Evolutionary conservation across 2,113 vertebrate species (phyloP), one percentile per base, ranked within the genome.

Genomic region (Ciconia stormi): DNA sequence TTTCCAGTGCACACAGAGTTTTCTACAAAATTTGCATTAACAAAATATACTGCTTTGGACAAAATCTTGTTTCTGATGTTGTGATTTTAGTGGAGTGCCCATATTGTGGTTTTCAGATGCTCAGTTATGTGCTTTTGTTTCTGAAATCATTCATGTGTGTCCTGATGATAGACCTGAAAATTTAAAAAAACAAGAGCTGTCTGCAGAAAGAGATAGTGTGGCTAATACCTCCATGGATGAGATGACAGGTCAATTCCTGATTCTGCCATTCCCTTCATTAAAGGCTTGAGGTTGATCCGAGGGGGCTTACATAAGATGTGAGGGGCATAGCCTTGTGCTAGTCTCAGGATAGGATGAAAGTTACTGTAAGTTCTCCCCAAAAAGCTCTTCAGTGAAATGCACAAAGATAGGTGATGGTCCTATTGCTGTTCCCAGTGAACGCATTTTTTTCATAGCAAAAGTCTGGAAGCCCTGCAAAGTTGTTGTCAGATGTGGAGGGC

Each of bases 91-190:
- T 23, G 7, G 27, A 61, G 36, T 52, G 55, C 20, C 72, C 47
- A 4, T 78, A 85, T 58, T 49, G 36, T 52, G 16, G 5, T 59
- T 74, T 87, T 30, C 5, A 69, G 44, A 61, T 72, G 40, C 27
- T 67, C 19, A 49, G 26, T 32, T 67, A 2, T 29, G 42, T 50
- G 32, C 46, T 59, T 67, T 70, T 66, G 59, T 61, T 29, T 36
- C 42, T 92, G 66, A 76, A 67, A 40, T 19, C 2, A 1, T 80
- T 77, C 13, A 4, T 0, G 0, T 46, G 13, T 81, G 36, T 71
- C 72, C 70, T 77, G 49, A 34, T 79, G 61, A 25, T 27, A 74
- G 61, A 59, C 6, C 13, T 47, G 61, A 84, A 76, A n/a, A 74
- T 74, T 74, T 52, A 29, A 66, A 82, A 82, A 46, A 0, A 0